Conservation (phyloP, 2,797 vertebrate genomes). For the Macroramphosus scolopax region DNA sequence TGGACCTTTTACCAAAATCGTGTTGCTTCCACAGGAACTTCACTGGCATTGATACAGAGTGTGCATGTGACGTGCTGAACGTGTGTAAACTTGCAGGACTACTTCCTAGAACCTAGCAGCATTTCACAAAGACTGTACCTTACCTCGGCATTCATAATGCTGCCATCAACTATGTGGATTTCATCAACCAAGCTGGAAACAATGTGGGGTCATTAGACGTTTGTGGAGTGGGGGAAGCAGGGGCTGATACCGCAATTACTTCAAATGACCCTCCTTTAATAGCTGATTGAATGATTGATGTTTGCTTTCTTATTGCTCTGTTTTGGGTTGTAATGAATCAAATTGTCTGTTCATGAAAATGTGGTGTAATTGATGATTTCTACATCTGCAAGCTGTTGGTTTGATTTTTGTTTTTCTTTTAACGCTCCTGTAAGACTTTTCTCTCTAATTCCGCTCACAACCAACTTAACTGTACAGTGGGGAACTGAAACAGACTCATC, state of each 20-base stretch:
- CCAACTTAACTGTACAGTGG: conserved; percentile 19
- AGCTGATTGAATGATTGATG: conserved; percentile 56
- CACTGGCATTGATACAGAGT: conserved; percentile 55
- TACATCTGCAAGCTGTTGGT: conserved; percentile 22
- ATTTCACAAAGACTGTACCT: conserved; percentile 54
- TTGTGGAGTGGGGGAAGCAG: not conserved
- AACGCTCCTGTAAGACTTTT: conserved; percentile 34
- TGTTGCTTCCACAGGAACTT: conserved; percentile 65
- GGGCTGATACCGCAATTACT: conserved; percentile 36
- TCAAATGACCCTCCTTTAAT: conserved; percentile 32
- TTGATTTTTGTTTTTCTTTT: conserved; percentile 25
- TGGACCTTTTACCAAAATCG: conserved; percentile 59
- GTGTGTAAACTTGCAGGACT: conserved; percentile 49
- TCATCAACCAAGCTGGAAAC: conserved; percentile 37
- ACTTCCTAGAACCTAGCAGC: conserved; percentile 32
- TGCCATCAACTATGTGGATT: conserved; percentile 39
- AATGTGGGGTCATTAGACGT: conserved; percentile 31
- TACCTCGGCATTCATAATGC: conserved; percentile 33
- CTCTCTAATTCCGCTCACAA: conserved; percentile 30
- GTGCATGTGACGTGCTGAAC: conserved; percentile 67
- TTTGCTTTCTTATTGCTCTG: conserved; percentile 53
- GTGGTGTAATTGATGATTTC: conserved; percentile 54
- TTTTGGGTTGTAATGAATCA: conserved; percentile 65
- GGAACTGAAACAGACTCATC: conserved; percentile 28
- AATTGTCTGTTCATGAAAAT: conserved; percentile 53